These are phyloP conservation scores for Crossaster papposus DNA, from an alignment of 53 echinoderm and acorn worm species.

Conservation along the genomic window DNA sequence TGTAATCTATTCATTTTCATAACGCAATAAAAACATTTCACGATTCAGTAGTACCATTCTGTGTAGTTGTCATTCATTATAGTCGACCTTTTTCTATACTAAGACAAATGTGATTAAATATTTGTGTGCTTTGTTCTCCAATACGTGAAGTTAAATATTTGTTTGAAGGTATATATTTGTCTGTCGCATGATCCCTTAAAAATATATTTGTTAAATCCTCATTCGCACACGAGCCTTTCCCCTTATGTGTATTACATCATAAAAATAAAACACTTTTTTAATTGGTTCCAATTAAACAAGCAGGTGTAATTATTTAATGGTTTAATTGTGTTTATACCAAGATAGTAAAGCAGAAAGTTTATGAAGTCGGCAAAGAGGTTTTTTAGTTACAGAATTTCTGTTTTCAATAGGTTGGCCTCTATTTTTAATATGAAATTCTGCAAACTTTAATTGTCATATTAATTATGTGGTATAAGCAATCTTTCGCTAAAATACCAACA, in stretches of 20 bases:
- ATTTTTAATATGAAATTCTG: not conserved
- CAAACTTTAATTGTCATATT: not conserved
- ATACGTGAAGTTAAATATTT: not conserved
- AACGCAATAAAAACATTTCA: slow-evolving; percentile 38
- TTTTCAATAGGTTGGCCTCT: too few relatives aligned
- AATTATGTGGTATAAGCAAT: not conserved
- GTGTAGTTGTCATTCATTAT: slow-evolving; percentile 18
- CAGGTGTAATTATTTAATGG: too few relatives aligned
- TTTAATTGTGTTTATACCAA: too few relatives aligned
- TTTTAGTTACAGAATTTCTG: too few relatives aligned
- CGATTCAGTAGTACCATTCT: not conserved
- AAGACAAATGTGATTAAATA: not conserved
- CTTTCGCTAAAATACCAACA: not conserved
- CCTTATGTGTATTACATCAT: not conserved
- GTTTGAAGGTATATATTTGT: not conserved
- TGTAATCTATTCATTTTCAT: slow-evolving; percentile 6
- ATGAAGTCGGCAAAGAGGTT: not conserved
- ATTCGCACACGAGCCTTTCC: not conserved
- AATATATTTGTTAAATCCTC: not conserved
- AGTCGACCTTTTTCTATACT: not conserved
- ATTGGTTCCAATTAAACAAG: too few relatives aligned
- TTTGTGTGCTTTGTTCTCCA: not conserved
- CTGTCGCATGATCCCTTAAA: not conserved
- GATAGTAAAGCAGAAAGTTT: not conserved
- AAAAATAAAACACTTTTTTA: not conserved